These are phyloP conservation scores for Pterocles gutturalis DNA, from an alignment of 2,113 vertebrate species.

Conservation along the genomic window DNA sequence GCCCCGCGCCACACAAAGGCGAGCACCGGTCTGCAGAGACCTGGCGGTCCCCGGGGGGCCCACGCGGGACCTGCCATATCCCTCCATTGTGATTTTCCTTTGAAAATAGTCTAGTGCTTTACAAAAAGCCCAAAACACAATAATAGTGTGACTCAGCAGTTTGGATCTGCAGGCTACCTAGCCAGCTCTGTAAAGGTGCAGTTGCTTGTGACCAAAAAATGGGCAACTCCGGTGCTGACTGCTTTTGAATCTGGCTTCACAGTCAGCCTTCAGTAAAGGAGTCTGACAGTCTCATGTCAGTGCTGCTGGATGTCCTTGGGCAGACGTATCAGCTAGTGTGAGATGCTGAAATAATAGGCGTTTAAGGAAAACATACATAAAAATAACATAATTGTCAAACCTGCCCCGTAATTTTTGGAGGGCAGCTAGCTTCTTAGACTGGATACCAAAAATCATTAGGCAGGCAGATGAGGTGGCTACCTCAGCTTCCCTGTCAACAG, in stretches of 20 bases:
- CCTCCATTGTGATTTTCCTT: slow-evolving; percentile 45
- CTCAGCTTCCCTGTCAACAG: neutral
- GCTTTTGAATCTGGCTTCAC: neutral
- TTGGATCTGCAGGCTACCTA: neutral
- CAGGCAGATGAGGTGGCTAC: neutral
- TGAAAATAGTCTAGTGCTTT: neutral
- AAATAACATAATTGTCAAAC: neutral
- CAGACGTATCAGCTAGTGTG: neutral
- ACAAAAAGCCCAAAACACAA: slow-evolving; percentile 54
- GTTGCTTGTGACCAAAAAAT: neutral
- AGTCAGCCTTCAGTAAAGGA: neutral
- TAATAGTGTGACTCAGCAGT: slow-evolving; percentile 54
- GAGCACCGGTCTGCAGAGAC: neutral
- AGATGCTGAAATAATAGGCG: neutral
- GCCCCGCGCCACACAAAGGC: slow-evolving; percentile 20
- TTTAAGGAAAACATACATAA: neutral
- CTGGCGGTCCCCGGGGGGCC: neutral
- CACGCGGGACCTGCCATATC: neutral
- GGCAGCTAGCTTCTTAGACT: neutral
- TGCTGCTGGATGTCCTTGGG: neutral
- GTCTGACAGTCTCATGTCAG: neutral
- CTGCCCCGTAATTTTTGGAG: neutral
- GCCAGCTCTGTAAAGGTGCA: neutral
- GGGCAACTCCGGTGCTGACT: neutral
- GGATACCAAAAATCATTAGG: neutral